Evolutionary conservation across 2,888 invertebrate genomes (phyloP).

Genomic region (Agrotis segetum): DNA sequence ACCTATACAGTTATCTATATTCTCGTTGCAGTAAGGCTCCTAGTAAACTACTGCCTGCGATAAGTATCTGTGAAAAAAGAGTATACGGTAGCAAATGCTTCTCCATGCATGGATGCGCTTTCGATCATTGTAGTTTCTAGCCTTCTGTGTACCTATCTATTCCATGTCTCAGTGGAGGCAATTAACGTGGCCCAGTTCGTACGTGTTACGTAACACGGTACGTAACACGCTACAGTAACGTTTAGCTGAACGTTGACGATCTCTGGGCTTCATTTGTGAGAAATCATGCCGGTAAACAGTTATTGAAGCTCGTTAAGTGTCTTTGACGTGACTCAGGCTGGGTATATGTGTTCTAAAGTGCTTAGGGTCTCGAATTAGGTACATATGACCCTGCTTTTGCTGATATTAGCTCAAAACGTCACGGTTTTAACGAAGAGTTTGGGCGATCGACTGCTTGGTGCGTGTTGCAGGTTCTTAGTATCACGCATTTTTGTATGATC

Average conservation of each 20-base stretch:
- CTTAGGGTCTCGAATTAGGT: too few species aligned
- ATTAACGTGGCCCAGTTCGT: slow-evolving; percentile 65
- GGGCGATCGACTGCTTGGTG: too few species aligned
- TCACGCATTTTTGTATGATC: too few species aligned
- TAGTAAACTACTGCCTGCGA: background rate
- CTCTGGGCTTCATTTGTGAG: slow-evolving; percentile 20
- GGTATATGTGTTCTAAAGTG: too few species aligned
- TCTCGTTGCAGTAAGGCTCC: background rate
- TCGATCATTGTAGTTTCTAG: fast-evolving
- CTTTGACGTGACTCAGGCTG: too few species aligned
- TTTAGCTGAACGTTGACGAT: slow-evolving; percentile 43
- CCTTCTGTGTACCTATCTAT: slow-evolving; percentile 16
- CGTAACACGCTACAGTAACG: slow-evolving; percentile 42
- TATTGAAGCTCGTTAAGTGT: background rate
- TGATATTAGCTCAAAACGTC: too few species aligned
- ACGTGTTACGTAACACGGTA: slow-evolving; percentile 42
- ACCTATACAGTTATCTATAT: background rate
- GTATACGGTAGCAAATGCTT: background rate
- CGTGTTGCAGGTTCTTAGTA: too few species aligned
- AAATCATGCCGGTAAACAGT: slow-evolving; percentile 13
- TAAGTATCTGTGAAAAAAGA: background rate
- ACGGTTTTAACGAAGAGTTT: too few species aligned
- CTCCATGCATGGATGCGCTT: background rate
- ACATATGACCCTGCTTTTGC: too few species aligned
- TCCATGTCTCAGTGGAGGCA: slow-evolving; percentile 43